Evolutionary conservation across 2,797 vertebrate species (phyloP).

Genomic region (Pelodytes ibericus): DNA sequence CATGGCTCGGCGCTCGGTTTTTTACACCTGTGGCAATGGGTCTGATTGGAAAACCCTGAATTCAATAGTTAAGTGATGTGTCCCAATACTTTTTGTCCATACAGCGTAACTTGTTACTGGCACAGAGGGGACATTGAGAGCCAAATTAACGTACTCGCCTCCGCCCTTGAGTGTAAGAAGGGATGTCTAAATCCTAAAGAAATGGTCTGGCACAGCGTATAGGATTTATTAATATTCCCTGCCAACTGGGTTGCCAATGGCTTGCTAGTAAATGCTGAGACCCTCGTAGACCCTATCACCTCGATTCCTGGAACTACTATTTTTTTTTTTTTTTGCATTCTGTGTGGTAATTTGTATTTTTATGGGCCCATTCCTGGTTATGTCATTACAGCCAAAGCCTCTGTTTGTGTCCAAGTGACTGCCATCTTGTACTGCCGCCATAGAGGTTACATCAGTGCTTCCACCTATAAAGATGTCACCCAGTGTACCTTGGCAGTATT

Average conservation of each 20-base stretch:
- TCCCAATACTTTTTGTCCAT: too few species aligned
- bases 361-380: background rate
- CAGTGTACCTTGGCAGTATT: conserved; percentile 34
- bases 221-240: background rate
- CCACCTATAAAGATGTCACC: conserved; percentile 25
- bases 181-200: too few species aligned
- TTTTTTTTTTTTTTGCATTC: background rate
- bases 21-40: too few species aligned
- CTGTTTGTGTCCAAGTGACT: background rate
- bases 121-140: too few species aligned
- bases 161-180: too few species aligned
- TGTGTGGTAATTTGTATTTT: background rate
- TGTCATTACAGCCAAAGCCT: background rate
- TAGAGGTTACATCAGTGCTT: conserved; percentile 34
- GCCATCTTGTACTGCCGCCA: background rate
- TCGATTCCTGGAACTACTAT: background rate
- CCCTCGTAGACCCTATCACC: background rate
- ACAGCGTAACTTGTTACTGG: too few species aligned
- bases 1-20: too few species aligned
- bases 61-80: too few species aligned
- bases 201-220: too few species aligned
- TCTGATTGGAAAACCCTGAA: too few species aligned
- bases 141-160: too few species aligned
- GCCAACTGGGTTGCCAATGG: background rate
- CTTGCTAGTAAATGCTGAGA: background rate